A percentile compares a stretch with the other conserved stretches of the same genome.
These are phyloP conservation scores for Protobothrops mucrosquamatus DNA, from an alignment of 2,113 vertebrate species.

Conservation along the genomic window DNA sequence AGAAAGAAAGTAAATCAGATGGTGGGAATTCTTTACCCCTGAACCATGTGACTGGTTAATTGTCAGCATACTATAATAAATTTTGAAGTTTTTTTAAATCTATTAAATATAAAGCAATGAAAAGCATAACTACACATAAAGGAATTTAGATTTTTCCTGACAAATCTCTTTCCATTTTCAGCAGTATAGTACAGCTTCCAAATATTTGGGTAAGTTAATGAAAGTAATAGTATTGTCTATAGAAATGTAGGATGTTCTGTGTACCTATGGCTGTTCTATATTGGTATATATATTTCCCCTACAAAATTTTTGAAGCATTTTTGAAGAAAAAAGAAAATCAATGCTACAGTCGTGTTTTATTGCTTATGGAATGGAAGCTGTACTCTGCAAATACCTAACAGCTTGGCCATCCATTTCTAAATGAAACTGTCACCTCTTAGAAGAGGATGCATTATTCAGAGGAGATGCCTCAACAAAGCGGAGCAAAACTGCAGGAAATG, in stretches of 20 bases:
- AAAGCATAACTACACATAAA: not conserved
- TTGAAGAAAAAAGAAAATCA: not conserved
- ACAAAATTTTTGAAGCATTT: not conserved
- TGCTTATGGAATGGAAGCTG: not conserved
- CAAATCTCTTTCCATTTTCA: not conserved
- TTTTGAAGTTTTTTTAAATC: not conserved
- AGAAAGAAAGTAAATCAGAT: constrained; percentile 11
- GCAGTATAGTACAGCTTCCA: not conserved
- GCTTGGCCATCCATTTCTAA: not conserved
- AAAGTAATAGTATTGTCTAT: not conserved
- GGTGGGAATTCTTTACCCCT: constrained; percentile 19
- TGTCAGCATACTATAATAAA: not conserved
- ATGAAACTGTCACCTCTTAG: not conserved
- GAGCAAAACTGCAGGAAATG: not conserved
- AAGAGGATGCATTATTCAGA: not conserved
- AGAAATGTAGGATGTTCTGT: not conserved
- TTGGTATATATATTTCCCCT: not conserved
- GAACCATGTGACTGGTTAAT: not conserved
- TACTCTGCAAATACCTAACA: not conserved
- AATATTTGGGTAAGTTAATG: not conserved
- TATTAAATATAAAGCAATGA: not conserved
- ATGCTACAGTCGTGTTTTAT: constrained; percentile 1
- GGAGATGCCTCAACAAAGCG: not conserved
- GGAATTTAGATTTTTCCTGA: not conserved
- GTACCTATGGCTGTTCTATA: not conserved